Percentiles rank a stretch among this genome's conserved stretches.
Conservation (phyloP, 2,113 vertebrate genomes). For the Phalacrocorax pelagicus region DNA sequence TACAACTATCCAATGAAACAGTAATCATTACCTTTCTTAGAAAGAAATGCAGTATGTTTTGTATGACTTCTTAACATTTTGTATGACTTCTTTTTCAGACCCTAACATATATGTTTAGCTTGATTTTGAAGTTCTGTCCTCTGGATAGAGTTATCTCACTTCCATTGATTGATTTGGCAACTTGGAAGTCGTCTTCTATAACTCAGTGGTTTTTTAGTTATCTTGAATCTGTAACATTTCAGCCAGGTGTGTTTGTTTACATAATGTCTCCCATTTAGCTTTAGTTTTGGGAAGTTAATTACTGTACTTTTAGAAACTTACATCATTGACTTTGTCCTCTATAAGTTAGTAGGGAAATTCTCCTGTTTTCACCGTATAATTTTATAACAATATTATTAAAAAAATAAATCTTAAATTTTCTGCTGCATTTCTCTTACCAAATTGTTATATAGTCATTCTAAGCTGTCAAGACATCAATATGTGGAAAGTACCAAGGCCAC, state of each 20-base stretch:
- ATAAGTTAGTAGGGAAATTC: not conserved
- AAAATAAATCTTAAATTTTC: not conserved
- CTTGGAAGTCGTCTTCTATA: not conserved
- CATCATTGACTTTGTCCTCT: not conserved
- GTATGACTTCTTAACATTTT: not conserved
- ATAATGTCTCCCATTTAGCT: not conserved
- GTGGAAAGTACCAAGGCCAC: not conserved
- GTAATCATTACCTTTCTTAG: not conserved
- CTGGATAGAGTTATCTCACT: not conserved
- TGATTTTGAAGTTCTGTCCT: not conserved
- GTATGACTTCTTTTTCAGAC: not conserved
- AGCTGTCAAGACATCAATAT: not conserved
- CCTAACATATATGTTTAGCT: not conserved
- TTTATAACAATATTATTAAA: not conserved
- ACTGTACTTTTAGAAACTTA: not conserved
- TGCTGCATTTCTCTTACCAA: not conserved
- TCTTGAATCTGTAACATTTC: not conserved
- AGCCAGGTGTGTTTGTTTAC: not conserved
- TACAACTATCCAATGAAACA: not conserved
- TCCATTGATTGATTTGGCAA: not conserved
- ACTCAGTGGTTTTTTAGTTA: not conserved
- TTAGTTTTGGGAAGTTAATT: not conserved
- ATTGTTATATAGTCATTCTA: not conserved
- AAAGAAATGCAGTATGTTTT: not conserved
- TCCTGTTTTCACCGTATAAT: not conserved